phyloP scores from a whole-genome alignment of 2,113 vertebrate genomes.

The Symphodus melops region DNA sequence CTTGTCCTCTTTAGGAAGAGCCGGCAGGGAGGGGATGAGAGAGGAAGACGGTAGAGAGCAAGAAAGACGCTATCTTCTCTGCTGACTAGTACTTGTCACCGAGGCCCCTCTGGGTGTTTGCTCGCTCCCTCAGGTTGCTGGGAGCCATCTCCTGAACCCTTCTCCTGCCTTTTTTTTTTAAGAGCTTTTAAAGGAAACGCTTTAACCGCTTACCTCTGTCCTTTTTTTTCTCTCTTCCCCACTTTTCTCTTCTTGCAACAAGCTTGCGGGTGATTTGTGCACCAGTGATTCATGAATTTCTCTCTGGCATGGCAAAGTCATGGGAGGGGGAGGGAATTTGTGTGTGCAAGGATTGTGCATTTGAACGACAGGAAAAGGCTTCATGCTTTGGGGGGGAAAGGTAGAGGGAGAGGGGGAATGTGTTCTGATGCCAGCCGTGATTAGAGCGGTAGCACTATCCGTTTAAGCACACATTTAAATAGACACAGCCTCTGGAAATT shows the following conservation, averaged over 20 bases:
- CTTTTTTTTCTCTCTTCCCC: constrained; percentile 40
- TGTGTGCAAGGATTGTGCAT: constrained; percentile 5
- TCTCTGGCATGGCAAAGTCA: constrained; percentile 67
- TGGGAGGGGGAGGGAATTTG: constrained; percentile 24
- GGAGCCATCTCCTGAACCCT: constrained; percentile 56
- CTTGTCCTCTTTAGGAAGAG: constrained; percentile 51
- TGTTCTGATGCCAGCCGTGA: constrained; percentile 72
- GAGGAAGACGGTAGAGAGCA: constrained; percentile 5
- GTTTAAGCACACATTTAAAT: constrained; percentile 78
- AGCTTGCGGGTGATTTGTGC: constrained; percentile 72
- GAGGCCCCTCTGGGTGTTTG: constrained; percentile 31
- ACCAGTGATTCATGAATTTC: constrained; percentile 79
- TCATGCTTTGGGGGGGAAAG: constrained; percentile 46
- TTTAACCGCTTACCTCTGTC: constrained; percentile 59
- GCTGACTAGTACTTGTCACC: constrained; percentile 52
- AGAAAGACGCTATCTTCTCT: constrained; percentile 27
- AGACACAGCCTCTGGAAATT: constrained; percentile 66
- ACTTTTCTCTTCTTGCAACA: constrained; percentile 51
- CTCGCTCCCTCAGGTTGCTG: constrained; percentile 48
- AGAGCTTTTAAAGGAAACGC: constrained; percentile 67
- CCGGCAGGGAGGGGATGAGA: constrained; percentile 6
- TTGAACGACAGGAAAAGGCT: constrained; percentile 59
- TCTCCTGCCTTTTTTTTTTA: constrained; percentile 18
- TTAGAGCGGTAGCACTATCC: constrained; percentile 70
- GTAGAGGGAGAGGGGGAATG: constrained; percentile 35